These are phyloP conservation scores for Cepaea nemoralis DNA, from an alignment of 1,140 invertebrate species.

Conservation along the genomic window DNA sequence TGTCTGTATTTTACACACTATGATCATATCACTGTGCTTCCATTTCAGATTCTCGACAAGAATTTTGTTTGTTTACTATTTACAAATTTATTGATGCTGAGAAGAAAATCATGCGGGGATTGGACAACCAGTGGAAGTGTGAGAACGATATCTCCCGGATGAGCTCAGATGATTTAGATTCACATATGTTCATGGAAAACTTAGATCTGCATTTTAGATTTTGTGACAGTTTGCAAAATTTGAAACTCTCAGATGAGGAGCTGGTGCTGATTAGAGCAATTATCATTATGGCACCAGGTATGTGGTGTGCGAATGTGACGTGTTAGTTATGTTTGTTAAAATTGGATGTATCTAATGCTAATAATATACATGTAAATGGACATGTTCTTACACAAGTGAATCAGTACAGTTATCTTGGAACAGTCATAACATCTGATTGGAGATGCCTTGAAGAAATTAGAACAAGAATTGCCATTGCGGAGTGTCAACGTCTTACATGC, in stretches of 20 bases:
- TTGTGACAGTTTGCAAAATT: conserved; percentile 7
- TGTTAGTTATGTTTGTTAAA: neutral
- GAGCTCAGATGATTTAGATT: neutral
- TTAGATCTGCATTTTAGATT: neutral
- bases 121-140: conserved; percentile 21
- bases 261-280: neutral
- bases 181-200: neutral
- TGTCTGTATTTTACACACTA: no score
- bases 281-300: conserved; percentile 26
- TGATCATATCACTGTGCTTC: no score
- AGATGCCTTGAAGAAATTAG: no score
- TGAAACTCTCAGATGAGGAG: conserved; percentile 12
- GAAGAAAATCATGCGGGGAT: neutral
- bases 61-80: neutral
- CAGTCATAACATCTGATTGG: no score
- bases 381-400: no score
- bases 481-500: neutral
- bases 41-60: conserved; percentile 25
- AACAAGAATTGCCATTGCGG: no score
- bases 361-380: no score
- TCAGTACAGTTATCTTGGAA: no score
- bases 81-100: neutral
- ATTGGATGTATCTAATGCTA: neutral
- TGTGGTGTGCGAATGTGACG: neutral
- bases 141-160: neutral